Evolutionary conservation across 2,113 vertebrate genomes (phyloP).

Genomic region (Oenanthe oenanthe): DNA sequence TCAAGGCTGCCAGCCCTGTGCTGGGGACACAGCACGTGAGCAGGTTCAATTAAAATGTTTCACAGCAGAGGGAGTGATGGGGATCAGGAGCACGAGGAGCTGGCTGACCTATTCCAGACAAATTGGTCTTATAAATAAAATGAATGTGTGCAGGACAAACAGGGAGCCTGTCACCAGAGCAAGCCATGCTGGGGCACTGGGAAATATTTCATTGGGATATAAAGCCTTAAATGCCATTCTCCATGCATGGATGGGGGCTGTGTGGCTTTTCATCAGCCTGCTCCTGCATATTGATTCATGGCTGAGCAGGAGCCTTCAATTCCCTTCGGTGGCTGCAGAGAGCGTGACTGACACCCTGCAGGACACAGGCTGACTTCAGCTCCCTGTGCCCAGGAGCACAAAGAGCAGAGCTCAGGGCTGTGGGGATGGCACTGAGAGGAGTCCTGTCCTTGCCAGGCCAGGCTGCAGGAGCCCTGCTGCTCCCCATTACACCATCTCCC

Average conservation of each 20-base stretch:
- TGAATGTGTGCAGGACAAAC: background rate
- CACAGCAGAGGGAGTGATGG: background rate
- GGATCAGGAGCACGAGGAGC: background rate
- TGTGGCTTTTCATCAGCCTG: slow-evolving; percentile 1
- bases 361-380: background rate
- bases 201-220: slow-evolving; percentile 38
- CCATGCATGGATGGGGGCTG: background rate
- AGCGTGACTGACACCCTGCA: background rate
- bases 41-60: slow-evolving; percentile 1
- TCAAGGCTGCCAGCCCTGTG: background rate
- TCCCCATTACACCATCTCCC: background rate
- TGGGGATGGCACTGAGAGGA: background rate
- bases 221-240: slow-evolving; percentile 32
- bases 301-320: background rate
- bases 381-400: background rate
- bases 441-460: background rate
- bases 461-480: background rate
- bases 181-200: background rate
- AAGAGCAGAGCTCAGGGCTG: background rate
- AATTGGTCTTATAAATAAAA: slow-evolving; percentile 41
- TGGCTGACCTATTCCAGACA: slow-evolving; percentile 3
- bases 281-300: slow-evolving; percentile 1
- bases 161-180: background rate
- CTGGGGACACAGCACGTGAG: background rate
- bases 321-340: background rate